Base-by-base conservation (phyloP, 2,888 invertebrate genomes). In the Gymnosoma rotundatum region DNA sequence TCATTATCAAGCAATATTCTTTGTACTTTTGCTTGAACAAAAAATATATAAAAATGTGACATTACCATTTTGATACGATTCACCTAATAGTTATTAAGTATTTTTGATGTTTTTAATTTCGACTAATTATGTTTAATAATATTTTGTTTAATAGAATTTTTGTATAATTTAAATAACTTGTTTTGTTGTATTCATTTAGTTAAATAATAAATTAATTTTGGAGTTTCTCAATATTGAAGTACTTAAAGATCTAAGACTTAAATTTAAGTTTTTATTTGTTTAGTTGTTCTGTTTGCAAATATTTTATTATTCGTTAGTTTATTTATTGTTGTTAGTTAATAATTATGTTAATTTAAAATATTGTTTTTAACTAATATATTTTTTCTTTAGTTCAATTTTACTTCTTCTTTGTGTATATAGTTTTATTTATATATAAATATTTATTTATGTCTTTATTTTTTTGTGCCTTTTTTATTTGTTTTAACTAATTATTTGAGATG, bases 381-480 rank as follows among this genome's bases (percentile, higher is more conserved):
- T 69, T 50, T 67, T 74, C 3, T 63, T 83, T 32, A 63, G 54
- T 69, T 82, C 80, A 70, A 61, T 20, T 80, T 80, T 83, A 50
- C 14, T 58, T 73, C 69, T 78, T 6, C 75, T 75, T 79, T 80
- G 63, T 79, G 78, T 83, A 81, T 83, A 83, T 75, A 70, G 61
- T 75, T 73, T 64, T 74, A 74, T 83, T 20, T 69, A 73, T 76
- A 80, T 78, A 86, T 82, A 83, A 76, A 80, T 86, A 86, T 86
- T 85, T 87, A 84, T 86, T 83, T 87, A 85, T 87, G 83, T 87
- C 83, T 86, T 78, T 87, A 80, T 86, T 70, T 81, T 87, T 86
- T 86, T 87, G 85, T 87, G 80, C 66, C 63, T 87, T 83, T 83
- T 63, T 75, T 79, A 63, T 52, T 75, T 73, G 54, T 78, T 83